These are phyloP conservation scores for Pagetopsis macropterus DNA, from an alignment of 2,797 vertebrate species.

Conservation along the genomic window DNA sequence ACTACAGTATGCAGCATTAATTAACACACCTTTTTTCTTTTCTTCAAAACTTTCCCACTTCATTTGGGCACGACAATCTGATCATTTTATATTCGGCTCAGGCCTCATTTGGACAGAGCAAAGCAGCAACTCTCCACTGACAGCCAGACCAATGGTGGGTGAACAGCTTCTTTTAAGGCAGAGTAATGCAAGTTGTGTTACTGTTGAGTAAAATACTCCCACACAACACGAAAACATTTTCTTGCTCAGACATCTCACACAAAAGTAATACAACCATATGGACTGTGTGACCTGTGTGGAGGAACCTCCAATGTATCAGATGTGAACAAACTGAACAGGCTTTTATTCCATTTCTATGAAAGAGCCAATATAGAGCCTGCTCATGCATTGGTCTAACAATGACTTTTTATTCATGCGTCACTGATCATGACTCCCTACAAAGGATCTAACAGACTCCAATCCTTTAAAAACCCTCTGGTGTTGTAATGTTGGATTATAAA, in stretches of 20 bases:
- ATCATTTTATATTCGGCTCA: not conserved
- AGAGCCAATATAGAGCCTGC: conserved; percentile 19
- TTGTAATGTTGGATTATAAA: conserved; percentile 28
- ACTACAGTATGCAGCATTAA: conserved; percentile 19
- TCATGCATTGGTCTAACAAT: conserved; percentile 16
- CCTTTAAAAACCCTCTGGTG: conserved; percentile 28
- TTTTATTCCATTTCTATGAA: conserved; percentile 28
- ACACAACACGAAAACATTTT: conserved; percentile 47
- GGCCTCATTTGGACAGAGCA: conserved; percentile 24
- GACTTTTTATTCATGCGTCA: conserved; percentile 33
- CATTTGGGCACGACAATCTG: not conserved
- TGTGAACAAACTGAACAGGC: conserved; percentile 15
- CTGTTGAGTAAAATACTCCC: conserved; percentile 50
- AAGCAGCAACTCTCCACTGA: conserved; percentile 28
- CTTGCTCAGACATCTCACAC: conserved; percentile 41
- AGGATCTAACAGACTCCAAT: not conserved
- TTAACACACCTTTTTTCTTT: conserved; percentile 7
- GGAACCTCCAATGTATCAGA: conserved; percentile 25
- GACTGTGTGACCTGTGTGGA: conserved; percentile 19
- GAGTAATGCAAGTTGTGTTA: conserved; percentile 30
- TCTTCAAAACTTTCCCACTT: not conserved
- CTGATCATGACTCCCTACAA: conserved; percentile 1
- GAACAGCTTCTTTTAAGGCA: conserved; percentile 37
- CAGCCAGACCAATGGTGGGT: conserved; percentile 49
- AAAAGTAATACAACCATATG: conserved; percentile 46